Base-by-base conservation (phyloP, 1,140 invertebrate species). In the Streblospio benedicti region DNA sequence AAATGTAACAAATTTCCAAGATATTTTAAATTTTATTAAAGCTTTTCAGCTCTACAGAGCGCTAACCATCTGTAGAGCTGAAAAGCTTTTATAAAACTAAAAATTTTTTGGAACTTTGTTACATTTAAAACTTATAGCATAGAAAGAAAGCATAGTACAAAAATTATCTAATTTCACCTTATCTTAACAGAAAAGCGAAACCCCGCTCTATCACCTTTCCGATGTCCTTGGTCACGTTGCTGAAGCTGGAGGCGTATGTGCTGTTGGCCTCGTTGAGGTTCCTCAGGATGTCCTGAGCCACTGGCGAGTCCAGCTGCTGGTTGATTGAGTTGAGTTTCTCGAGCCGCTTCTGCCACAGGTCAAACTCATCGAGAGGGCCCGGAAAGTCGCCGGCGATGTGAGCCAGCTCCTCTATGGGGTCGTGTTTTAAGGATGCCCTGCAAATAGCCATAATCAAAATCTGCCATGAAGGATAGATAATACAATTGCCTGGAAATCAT, bases 251-350 rank as follows among this genome's bases (percentile, higher is more conserved):
- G 18, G 72, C 69, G 61, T 78, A 78, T 43, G 73, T 70, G 53
- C 71, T 76, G 55, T 76, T 68, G 9, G 73, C 74, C 44, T 71
- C 65, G 41, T 77, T 71, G 35, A 78, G 65, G 64, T 76, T 76
- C 14, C 68, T 65, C 4, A 78, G 60, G 52, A 78, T 77, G 57
- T 77, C 74, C 56, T 70, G 70, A 27, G 75, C 70, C 30, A 76
- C 67, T 14, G 70, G 67, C 0, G 72, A 72, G 52, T 75, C 72
- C 32, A 78, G 59, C 68, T 78, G 75, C n/a, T 62, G 51, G 20
- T 76, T 61, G 12, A 78, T 67, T 18, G 75, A 77, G 28, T 73
- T 66, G 9, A 78, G 63, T 27, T 68, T 69, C 20, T 67, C 68
- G 27, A 75, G 61, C 25, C 73, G 68, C 35, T 65, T 67, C 51